Base-by-base conservation (phyloP, 1,140 invertebrate genomes). In the Drosophila setifemur region DNA sequence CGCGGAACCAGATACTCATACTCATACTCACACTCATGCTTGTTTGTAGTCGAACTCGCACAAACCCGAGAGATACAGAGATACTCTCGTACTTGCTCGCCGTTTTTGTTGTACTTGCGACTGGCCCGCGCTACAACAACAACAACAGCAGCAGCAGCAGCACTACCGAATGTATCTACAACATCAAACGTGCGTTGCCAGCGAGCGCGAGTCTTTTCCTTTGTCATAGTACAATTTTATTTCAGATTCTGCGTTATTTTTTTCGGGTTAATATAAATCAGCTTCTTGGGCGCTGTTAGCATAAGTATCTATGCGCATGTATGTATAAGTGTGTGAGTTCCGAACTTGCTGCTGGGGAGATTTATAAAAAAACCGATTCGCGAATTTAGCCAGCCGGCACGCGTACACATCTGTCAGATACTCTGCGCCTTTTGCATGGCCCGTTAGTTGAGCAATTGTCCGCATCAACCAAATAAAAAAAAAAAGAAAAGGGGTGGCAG, bases 191-290 rank as follows among this genome's bases (percentile, higher is more conserved):
- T 83, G 79, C 79, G 78, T 64, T 72, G 21, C 23, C n/a, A 42
- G 19, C 42, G 12, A 26, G 43, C 25, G 12, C 26, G 14, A 18
- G n/a, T n/a, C n/a, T n/a, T n/a, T n/a, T n/a, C n/a, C 14, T 49
- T 44, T 44, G 42, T 67, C 72, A 66, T 54, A 52, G 43, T 75
- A 81, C 58, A 75, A 60, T 81, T 81, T 54, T 33, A 26, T 68
- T 54, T 45, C 8, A 57, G 53, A 33, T 68, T 43, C 45, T 67
- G 40, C 28, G n/a, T 14, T 28, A 29, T 37, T 67, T 21, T 75
- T 82, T 82, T 70, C 57, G 57, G 77, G 77, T 77, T 83, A 83
- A 83, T 83, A 83, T 83, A 77, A 83, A 83, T 83, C 78, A 73
- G 79, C 74, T 78, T 67, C 57, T 58, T 55, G 52, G 9, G 26